These are phyloP conservation scores for Calephelis virginiensis DNA, from an alignment of 1,140 invertebrate genomes.

Conservation along the genomic window DNA sequence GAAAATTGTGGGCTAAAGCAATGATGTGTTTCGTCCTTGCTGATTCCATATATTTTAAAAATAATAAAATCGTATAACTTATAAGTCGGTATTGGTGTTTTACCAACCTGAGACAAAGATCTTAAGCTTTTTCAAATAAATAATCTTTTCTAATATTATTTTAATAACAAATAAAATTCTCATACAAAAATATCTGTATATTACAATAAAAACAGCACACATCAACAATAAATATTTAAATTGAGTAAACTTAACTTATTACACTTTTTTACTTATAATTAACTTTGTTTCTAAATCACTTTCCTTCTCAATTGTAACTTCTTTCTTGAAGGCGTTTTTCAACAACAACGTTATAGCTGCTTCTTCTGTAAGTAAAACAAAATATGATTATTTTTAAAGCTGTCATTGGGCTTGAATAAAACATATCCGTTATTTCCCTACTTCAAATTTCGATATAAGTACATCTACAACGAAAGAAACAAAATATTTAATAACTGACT, in stretches of 20 bases:
- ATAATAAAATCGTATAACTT: no score
- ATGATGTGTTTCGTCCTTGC: no score
- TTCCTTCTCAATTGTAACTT: conserved; percentile 63
- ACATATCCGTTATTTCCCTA: no score
- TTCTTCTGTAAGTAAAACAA: conserved; percentile 59
- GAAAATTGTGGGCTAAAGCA: no score
- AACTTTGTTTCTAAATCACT: conserved; percentile 64
- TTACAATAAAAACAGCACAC: conserved; percentile 28
- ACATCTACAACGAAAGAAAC: no score
- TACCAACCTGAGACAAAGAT: no score
- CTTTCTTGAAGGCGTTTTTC: conserved; percentile 62
- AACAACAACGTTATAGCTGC: conserved; percentile 63
- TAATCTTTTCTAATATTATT: background rate
- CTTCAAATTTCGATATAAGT: no score
- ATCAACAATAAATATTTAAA: conserved; percentile 29
- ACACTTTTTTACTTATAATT: conserved; percentile 57
- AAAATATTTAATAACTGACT: no score
- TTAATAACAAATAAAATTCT: background rate
- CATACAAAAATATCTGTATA: conserved; percentile 40
- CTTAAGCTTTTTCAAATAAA: background rate
- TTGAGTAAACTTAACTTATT: conserved; percentile 32
- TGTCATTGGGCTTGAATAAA: no score
- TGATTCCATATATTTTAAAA: no score
- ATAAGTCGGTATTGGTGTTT: no score
- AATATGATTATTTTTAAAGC: background rate